Base-by-base conservation (phyloP, 2,888 invertebrate genomes). In the Asteroscopus sphinx region DNA sequence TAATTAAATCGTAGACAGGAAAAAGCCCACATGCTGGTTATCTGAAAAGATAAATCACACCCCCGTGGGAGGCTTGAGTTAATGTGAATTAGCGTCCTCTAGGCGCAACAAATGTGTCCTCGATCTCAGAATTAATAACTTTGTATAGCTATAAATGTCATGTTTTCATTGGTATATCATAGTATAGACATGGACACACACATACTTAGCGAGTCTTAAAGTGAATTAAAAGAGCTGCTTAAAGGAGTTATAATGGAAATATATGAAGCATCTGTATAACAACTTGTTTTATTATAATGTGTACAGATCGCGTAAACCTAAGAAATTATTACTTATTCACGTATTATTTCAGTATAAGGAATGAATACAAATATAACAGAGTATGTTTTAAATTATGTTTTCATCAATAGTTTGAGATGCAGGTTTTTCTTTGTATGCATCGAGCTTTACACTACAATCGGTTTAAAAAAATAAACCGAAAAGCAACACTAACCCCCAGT, bases 61-160 rank as follows among this genome's bases (percentile, higher is more conserved):
- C 37, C 76, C 36, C 73, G 36, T 48, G 63, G 63, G 60, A 57
- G 13, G 17, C 16, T 39, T 25, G 47, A 51, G 55, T 55, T 56
- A 54, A 61, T 61, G 46, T 42, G 60, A 61, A 66, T 63, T 63
- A 66, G 40, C 30, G 54, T 57, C 39, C 62, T 63, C 69, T 41
- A 37, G 59, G 54, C 40, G 51, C 53, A 39, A 59, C 53, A 39
- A 59, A 41, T 59, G 36, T 46, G 55, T 45, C 53, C 53, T 58
- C 37, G 57, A 58, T 54, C 9, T 17, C 36, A 41, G 36, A 37
- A 48, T 65, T 70, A 62, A 59, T 57, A 54, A 45, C 26, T 28
- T 26, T 16, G 11, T 6, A 12, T 48, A 17, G 8, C 21, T 51
- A 40, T 48, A 42, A 52, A 41, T 28, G 5, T 17, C 32, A 15